Evolutionary conservation across 2,888 invertebrate species (phyloP), one percentile per base, ranked within the genome.

Genomic region (Lypha dubia): DNA sequence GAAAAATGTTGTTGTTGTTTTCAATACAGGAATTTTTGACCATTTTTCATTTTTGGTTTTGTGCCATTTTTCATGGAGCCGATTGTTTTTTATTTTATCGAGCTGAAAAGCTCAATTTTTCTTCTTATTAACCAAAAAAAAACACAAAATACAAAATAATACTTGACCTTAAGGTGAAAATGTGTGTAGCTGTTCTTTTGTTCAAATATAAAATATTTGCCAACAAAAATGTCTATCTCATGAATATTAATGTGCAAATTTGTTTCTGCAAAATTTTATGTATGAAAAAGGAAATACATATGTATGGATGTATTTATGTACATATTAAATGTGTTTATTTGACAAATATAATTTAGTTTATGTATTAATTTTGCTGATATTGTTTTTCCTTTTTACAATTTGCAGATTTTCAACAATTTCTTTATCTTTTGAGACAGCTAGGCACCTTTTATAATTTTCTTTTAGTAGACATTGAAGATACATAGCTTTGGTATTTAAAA

Each of bases 231-330:
- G 20, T 60, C 11, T 65, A 13, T 49, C 24, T 8, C 17, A 41
- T 74, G 62, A 74, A 74, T 74, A 63, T 74, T 53, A 75, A 65
- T 32, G 41, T 65, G 53, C 41, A 65, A 75, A 65, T 51, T 53
- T 75, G 11, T 13, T 24, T 17, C n/a, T 5, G 3, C 17, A n/a
- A 13, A 6, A 38, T 58, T 58, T 46, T 9, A 11, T 51, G 41
- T 41, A 28, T 63, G 1, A 35, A 53, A 56, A 70, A 38, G n/a
- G 9, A 38, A 62, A 49, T 49, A 28, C 28, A 28, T 28, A 28
- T 28, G n/a, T n/a, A n/a, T n/a, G n/a, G n/a, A n/a, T n/a, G n/a
- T n/a, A n/a, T n/a, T n/a, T n/a, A n/a, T n/a, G n/a, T n/a, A n/a
- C n/a, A n/a, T n/a, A n/a, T 28, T 28, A 46, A 71, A 49, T 44